Evolutionary conservation across 2,113 vertebrate species (phyloP), one percentile per base, ranked within the genome.

Genomic region (Oreocharis arfaki): DNA sequence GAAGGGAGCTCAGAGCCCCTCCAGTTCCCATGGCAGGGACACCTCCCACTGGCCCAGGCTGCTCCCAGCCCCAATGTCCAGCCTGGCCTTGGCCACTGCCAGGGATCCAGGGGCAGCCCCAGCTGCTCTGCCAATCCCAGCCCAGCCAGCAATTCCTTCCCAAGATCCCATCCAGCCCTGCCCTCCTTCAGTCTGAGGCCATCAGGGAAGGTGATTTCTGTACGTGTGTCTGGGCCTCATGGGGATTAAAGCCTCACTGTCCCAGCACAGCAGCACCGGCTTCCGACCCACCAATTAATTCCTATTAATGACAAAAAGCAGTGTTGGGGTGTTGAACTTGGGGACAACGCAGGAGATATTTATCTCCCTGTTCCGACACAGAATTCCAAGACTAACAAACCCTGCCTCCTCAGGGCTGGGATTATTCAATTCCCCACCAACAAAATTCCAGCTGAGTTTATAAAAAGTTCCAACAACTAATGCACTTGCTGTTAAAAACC

Each of bases 151-250:
- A 65, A 49, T 30, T 30, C 70, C 82, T 23, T 6, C 24, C 60
- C 60, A 13, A 4, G 0, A 3, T 41, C 70, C 70, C 60, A n/a
- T 0, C 69, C 12, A 18, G 0, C 10, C n/a, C 59, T 41, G 41
- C 50, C 49, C 57, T 28, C 39, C 26, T 13, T 4, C 67, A 35
- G 37, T 4, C 18, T 6, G 23, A 37, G 39, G 39, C 50, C 49
- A 46, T 2, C 28, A 55, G 23, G 23, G 50, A n/a, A 30, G 30
- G 60, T 6, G 60, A 47, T 20, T 47, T 11, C 16, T 49, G 52
- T 1, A 15, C 7, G 6, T 7, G 27, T 37, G 7, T 33, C 17
- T 37, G 32, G 47, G 39, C 16, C 33, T 19, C 47, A 26, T 1
- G 3, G 28, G 28, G 19, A 33, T 13, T 33, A 2, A 35, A 32